These are phyloP conservation scores for Ammodytes dubius DNA, from an alignment of 2,113 vertebrate genomes.

Conservation along the genomic window DNA sequence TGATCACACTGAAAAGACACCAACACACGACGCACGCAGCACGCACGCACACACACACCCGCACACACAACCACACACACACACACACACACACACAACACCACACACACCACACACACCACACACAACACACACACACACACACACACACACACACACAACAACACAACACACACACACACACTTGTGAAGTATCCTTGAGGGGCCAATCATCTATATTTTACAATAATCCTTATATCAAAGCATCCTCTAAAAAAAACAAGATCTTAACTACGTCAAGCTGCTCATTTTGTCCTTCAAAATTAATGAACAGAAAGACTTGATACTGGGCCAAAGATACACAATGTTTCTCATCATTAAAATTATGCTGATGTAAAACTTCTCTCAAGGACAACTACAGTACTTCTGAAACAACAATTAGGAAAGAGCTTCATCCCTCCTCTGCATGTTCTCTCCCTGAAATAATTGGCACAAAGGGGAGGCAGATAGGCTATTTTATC, in stretches of 20 bases:
- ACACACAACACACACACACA: no score
- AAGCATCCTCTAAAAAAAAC: not conserved
- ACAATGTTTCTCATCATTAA: slow-evolving; percentile 42
- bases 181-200: slow-evolving; percentile 6
- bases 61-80: no score
- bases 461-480: slow-evolving; percentile 10
- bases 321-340: slow-evolving; percentile 1
- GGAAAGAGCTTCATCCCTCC: not conserved
- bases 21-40: no score
- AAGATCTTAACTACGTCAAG: not conserved
- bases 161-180: slow-evolving; percentile 10
- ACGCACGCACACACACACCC: no score
- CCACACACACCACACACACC: no score
- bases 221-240: slow-evolving; percentile 16
- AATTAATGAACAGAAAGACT: not conserved
- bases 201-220: slow-evolving; percentile 15
- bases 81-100: no score
- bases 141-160: no score
- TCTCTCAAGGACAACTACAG: slow-evolving; percentile 29
- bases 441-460: not conserved
- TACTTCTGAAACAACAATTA: slow-evolving; percentile 6
- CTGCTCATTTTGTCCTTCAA: slow-evolving; percentile 17
- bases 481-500: no score
- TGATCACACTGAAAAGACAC: no score
- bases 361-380: slow-evolving; percentile 20